Evolutionary conservation across 2,113 vertebrate genomes (phyloP).

Genomic region (Ammodytes dubius): DNA sequence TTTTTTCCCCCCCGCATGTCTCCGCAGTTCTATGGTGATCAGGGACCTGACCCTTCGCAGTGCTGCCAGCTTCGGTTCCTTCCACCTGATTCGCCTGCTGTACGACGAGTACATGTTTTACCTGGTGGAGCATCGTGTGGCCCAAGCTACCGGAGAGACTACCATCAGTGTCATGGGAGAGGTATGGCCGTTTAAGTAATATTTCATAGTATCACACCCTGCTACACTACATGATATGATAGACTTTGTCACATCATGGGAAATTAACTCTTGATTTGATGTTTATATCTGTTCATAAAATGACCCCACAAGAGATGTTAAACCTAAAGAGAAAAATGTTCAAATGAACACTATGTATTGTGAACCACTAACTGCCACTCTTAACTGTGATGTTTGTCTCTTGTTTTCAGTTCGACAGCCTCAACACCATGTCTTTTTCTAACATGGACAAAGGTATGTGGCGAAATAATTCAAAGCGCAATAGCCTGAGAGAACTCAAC

Average conservation of each 20-base stretch:
- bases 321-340: neutral
- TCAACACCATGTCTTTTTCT: conserved; percentile 89
- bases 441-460: conserved; percentile 94
- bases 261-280: neutral
- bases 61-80: conserved; percentile 97
- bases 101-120: conserved; percentile 99
- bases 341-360: neutral
- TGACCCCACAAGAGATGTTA: neutral
- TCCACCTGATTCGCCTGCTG: conserved; percentile 97
- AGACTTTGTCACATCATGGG: neutral
- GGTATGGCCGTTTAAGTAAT: conserved; percentile 77
- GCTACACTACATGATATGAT: neutral
- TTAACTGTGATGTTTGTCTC: conserved; percentile 38
- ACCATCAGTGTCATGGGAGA: conserved; percentile 98
- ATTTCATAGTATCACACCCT: neutral
- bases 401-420: conserved; percentile 90
- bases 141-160: conserved; percentile 94
- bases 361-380: neutral
- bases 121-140: conserved; percentile 97
- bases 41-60: conserved; percentile 97
- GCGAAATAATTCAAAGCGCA: neutral
- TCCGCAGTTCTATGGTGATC: conserved; percentile 96
- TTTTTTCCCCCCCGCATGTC: conserved; percentile 1
- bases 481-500: neutral
- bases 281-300: neutral